phyloP scores from a whole-genome alignment of 2,113 vertebrate species.

The Eidolon helvum region DNA sequence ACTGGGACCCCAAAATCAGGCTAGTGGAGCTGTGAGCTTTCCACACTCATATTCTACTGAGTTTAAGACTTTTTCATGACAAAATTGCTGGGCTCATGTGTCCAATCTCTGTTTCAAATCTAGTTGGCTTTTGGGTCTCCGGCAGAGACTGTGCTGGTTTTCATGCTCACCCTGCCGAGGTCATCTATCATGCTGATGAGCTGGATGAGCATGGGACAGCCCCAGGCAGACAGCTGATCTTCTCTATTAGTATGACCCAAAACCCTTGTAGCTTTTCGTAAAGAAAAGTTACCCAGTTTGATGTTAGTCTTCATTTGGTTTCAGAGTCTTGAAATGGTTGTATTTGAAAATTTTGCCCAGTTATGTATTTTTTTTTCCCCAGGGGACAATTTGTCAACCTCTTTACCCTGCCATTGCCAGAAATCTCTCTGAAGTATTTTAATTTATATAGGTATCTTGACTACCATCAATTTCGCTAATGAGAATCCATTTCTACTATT shows the following conservation, averaged over 20 bases:
- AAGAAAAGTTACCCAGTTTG: background rate
- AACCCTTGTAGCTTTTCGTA: background rate
- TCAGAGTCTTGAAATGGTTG: background rate
- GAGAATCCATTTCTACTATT: background rate
- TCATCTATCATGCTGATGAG: accelerated
- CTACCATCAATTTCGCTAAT: background rate
- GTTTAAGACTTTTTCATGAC: background rate
- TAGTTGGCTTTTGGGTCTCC: background rate
- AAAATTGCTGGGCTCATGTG: background rate
- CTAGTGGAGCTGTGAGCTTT: background rate
- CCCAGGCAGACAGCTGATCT: background rate
- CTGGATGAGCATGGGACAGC: accelerated
- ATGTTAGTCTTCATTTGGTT: background rate
- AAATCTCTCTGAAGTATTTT: background rate
- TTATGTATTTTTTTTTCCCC: background rate
- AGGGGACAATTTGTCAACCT: background rate
- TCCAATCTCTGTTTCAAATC: background rate
- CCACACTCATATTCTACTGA: background rate
- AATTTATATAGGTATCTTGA: background rate
- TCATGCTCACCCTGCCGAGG: accelerated
- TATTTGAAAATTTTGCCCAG: background rate
- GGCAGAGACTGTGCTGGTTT: background rate
- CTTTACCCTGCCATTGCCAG: background rate
- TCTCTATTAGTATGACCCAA: background rate
- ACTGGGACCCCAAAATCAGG: background rate